phyloP scores from a whole-genome alignment of 2,113 vertebrate genomes.

The Orycteropus afer region DNA sequence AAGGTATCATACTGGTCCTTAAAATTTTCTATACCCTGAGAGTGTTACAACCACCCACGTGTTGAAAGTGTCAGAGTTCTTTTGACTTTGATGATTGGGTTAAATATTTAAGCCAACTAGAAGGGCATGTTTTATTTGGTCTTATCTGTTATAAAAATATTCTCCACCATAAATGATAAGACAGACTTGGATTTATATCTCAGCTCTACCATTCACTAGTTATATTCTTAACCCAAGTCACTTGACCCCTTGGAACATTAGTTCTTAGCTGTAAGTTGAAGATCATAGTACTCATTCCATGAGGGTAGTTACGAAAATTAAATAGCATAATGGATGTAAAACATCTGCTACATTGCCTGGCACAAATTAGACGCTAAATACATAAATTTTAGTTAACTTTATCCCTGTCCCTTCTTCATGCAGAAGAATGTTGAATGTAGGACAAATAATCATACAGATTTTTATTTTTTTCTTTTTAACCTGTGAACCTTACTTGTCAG shows the following conservation, averaged over 20 bases:
- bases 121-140: background rate
- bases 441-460: background rate
- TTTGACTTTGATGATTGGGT: background rate
- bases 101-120: background rate
- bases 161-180: background rate
- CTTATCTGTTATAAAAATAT: background rate
- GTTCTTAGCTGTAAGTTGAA: background rate
- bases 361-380: background rate
- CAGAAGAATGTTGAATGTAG: background rate
- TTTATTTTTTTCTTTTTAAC: background rate
- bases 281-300: background rate
- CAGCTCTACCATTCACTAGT: background rate
- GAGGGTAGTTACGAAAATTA: conserved; percentile 15
- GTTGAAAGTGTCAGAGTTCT: background rate
- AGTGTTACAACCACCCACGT: background rate
- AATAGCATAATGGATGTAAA: conserved; percentile 28
- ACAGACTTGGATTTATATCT: background rate
- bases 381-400: conserved; percentile 1
- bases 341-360: background rate
- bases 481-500: background rate
- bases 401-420: background rate
- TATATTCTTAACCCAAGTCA: background rate
- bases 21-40: background rate
- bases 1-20: background rate
- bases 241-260: background rate